Evolutionary conservation across 2,113 vertebrate species (phyloP).

Genomic region (Calcarius ornatus): DNA sequence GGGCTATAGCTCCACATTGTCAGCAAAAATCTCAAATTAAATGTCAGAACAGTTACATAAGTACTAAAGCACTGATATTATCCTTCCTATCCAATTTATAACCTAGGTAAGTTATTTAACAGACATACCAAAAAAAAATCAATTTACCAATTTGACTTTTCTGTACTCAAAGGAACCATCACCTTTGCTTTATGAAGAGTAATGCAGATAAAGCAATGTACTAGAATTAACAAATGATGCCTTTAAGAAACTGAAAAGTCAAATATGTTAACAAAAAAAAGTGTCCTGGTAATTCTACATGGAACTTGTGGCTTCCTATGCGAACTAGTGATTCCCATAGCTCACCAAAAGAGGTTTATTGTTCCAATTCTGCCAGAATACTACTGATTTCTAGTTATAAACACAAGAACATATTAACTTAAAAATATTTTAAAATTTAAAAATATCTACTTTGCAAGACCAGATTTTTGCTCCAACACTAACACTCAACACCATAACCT

Average conservation of each 20-base stretch:
- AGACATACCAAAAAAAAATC: not conserved
- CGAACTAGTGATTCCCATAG: not conserved
- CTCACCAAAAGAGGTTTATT: not conserved
- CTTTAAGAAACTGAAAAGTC: not conserved
- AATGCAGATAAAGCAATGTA: not conserved
- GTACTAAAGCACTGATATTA: not conserved
- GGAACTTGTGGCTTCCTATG: not conserved
- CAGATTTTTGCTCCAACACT: not conserved
- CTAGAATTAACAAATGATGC: not conserved
- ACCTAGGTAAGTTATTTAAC: not conserved
- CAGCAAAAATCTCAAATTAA: not conserved
- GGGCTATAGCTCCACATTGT: not conserved
- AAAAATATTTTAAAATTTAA: not conserved
- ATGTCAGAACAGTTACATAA: not conserved
- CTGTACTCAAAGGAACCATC: not conserved
- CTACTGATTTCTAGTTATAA: not conserved
- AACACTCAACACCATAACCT: not conserved
- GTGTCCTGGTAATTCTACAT: not conserved
- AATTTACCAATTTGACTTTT: not conserved
- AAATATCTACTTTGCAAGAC: not conserved
- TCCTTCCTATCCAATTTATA: not conserved
- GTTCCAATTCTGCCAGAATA: not conserved
- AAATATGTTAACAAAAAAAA: not conserved
- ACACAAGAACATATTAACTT: not conserved
- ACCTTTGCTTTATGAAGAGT: not conserved